Evolutionary conservation across 2,797 vertebrate species (phyloP).

Genomic region (Artibeus jamaicensis): DNA sequence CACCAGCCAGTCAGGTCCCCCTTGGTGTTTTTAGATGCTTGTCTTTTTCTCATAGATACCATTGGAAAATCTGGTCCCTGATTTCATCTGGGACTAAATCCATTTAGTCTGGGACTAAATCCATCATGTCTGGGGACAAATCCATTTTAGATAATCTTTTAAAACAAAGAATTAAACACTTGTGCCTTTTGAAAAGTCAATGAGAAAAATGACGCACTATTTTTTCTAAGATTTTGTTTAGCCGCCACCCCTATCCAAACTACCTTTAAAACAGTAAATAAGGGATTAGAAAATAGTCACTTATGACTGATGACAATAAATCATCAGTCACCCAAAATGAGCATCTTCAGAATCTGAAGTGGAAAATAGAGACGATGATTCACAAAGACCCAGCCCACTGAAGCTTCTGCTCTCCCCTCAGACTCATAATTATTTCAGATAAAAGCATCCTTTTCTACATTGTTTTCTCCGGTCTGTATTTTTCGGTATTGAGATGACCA

Average conservation of each 20-base stretch:
- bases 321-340: neutral
- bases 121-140: no score
- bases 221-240: neutral
- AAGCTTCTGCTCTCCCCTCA: neutral
- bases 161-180: neutral
- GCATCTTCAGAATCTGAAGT: neutral
- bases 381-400: neutral
- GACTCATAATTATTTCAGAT: neutral
- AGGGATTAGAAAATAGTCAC: neutral
- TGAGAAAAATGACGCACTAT: neutral
- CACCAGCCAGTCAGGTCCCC: neutral
- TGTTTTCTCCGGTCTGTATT: neutral
- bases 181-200: neutral
- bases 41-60: neutral
- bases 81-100: neutral
- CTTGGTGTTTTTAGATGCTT: neutral
- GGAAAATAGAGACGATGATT: neutral
- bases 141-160: neutral
- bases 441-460: neutral
- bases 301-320: conserved; percentile 4
- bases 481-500: neutral
- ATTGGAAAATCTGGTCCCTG: neutral
- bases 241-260: neutral
- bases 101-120: no score
- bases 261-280: neutral